Evolutionary conservation across 2,888 invertebrate genomes (phyloP), one percentile per base, ranked within the genome.

Genomic region (Stramonita haemastoma): DNA sequence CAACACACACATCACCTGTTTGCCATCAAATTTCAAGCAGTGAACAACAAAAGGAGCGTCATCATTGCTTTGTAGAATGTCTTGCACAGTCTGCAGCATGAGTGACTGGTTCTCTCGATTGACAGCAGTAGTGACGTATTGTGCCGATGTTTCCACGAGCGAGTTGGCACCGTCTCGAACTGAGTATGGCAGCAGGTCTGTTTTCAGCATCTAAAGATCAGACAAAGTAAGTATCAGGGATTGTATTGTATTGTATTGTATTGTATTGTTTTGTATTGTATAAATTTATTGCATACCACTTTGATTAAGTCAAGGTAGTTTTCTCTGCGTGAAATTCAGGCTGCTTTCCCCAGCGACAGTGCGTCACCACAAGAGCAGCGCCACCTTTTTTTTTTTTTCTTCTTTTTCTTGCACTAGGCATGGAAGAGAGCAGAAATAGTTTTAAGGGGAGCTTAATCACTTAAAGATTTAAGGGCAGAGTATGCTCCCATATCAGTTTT

Each of bases 1-100:
- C 17, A 26, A 83, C 79, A 85, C 57, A 57, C 29, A 57, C 29
- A 22, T 60, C 56, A 90, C 90, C 90, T 87, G 90, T 87, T 90
- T 90, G 60, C 90, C 88, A 66, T 90, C 90, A 87, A 90, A 90
- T 8, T 88, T 89, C 83, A 89, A 86, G 70, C 56, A 36, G 56
- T 89, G 81, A 34, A 86, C 79, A 13, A 90, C 26, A 87, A 81
- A 79, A 15, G 86, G 60, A 13, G 34, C 36, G 0, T 73, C 87
- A 15, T 29, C 36, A 26, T 66, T 32, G 17, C 46, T 34, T n/a
- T 56, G 36, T 17, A 89, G 32, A 26, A 89, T 15, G 60, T 87
- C 87, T 15, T 87, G 56, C 60, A 87, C 56, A 1, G n/a, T 70
- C n/a, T n/a, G 56, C 13, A 34, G 87, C 87, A 84, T 56, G 29